These are phyloP conservation scores for Andrena chrysosceles DNA, from an alignment of 2,888 invertebrate genomes.

Conservation along the genomic window DNA sequence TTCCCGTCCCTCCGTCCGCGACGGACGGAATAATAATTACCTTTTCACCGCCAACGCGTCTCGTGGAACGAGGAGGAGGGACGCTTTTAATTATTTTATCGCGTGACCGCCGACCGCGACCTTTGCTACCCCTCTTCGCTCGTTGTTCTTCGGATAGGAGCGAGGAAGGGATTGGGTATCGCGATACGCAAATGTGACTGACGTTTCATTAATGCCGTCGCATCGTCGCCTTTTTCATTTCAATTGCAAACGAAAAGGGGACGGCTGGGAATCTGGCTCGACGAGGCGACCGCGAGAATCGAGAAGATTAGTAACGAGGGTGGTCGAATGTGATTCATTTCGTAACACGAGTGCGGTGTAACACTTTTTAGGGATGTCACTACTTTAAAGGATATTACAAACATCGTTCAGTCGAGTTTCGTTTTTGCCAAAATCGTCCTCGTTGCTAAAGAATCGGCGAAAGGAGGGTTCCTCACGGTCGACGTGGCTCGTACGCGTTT, in stretches of 20 bases:
- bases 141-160: conserved; percentile 18
- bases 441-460: conserved; percentile 20
- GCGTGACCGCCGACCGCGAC: conserved; percentile 70
- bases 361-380: no score
- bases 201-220: conserved; percentile 70
- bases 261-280: background rate
- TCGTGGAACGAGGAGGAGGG: conserved; percentile 59
- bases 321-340: no score
- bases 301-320: background rate
- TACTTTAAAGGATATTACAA: background rate
- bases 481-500: conserved; percentile 27
- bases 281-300: background rate
- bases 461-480: conserved; percentile 31
- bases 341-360: no score
- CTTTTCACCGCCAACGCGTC: conserved; percentile 65
- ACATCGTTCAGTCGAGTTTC: background rate
- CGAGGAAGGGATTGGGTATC: conserved; percentile 60
- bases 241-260: conserved; percentile 8
- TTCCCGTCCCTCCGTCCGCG: conserved; percentile 6
- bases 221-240: conserved; percentile 44
- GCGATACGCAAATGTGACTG: conserved; percentile 66
- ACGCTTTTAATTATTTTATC: conserved; percentile 75
- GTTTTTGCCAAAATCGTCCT: background rate
- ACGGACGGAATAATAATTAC: conserved; percentile 72
- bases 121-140: conserved; percentile 26